Conservation (phyloP, 2,888 invertebrate genomes). For the Pseudococcus viburni region DNA sequence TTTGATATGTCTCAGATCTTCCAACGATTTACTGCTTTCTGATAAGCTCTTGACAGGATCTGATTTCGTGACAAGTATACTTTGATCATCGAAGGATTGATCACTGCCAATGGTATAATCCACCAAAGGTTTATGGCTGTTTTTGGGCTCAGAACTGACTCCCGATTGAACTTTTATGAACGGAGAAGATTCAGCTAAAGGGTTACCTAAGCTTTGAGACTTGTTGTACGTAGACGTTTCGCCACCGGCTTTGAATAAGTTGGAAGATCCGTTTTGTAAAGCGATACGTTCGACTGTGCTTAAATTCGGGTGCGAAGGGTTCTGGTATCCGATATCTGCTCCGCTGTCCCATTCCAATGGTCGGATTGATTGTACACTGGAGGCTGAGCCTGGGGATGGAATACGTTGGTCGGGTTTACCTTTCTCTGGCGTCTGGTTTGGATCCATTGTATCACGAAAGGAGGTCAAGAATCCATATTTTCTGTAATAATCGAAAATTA, state of each 20-base stretch:
- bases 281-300: slow-evolving; percentile 77
- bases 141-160: not conserved
- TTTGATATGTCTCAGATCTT: slow-evolving; percentile 38
- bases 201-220: slow-evolving; percentile 11
- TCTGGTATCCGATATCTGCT: slow-evolving; percentile 85
- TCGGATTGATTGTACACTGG: slow-evolving; percentile 81
- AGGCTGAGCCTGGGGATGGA: slow-evolving; percentile 78
- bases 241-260: not conserved
- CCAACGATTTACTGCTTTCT: slow-evolving; percentile 58
- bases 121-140: slow-evolving; percentile 5
- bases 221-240: not conserved
- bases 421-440: slow-evolving; percentile 21
- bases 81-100: slow-evolving; percentile 35
- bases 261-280: slow-evolving; percentile 51
- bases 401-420: slow-evolving; percentile 38
- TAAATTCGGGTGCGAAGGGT: slow-evolving; percentile 70
- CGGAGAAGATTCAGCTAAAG: slow-evolving; percentile 57
- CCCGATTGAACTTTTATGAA: not conserved
- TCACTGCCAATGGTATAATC: slow-evolving; percentile 39
- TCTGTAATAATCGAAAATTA: slow-evolving; percentile 1
- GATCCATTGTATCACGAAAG: not conserved
- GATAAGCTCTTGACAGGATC: not conserved
- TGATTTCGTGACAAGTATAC: not conserved
- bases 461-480: no score
- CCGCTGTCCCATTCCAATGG: slow-evolving; percentile 91